Evolutionary conservation across 1,140 invertebrate species (phyloP), one percentile per base, ranked within the genome.

Genomic region (Berghia stephanieae): DNA sequence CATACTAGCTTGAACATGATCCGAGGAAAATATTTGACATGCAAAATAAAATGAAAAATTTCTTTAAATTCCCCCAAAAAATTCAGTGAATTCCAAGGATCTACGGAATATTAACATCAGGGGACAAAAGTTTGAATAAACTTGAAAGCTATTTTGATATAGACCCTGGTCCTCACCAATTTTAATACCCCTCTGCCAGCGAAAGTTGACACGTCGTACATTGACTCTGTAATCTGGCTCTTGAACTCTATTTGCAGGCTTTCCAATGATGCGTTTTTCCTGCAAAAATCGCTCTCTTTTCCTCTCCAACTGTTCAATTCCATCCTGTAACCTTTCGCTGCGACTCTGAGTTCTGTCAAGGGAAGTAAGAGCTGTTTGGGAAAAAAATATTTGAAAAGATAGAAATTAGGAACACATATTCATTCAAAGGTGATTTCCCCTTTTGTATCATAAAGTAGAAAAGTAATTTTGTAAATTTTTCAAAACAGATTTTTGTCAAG

Each of bases 101-200:
- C 52, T 24, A 6, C n/a, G n/a, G n/a, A 3, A 55, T 55, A 5
- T 55, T 55, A 3, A 21, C n/a, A 57, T 57, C 52, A 5, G 24
- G 8, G 8, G 0, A 24, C 8, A 57, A 57, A 57, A 3, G 0
- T 31, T n/a, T n/a, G n/a, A n/a, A n/a, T n/a, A n/a, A n/a, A n/a
- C n/a, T n/a, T n/a, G n/a, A n/a, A n/a, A n/a, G n/a, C 52, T 57
- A 16, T 6, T 57, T n/a, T n/a, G n/a, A n/a, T n/a, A n/a, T n/a
- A n/a, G n/a, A n/a, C n/a, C n/a, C n/a, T n/a, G 40, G 16, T 46
- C 36, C 83, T 91, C 90, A 90, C 94, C 94, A 77, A 96, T 95
- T 91, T 97, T 97, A 52, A 96, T 94, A 16, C 96, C 95, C 57
- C 95, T 91, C 90, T 97, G 96, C 96, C 96, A 97, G 55, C 94